A percentile compares a stretch with the other conserved stretches of the same genome.
Evolutionary conservation across 2,888 invertebrate genomes (phyloP).

Genomic region (Caradrina clavipalpis): DNA sequence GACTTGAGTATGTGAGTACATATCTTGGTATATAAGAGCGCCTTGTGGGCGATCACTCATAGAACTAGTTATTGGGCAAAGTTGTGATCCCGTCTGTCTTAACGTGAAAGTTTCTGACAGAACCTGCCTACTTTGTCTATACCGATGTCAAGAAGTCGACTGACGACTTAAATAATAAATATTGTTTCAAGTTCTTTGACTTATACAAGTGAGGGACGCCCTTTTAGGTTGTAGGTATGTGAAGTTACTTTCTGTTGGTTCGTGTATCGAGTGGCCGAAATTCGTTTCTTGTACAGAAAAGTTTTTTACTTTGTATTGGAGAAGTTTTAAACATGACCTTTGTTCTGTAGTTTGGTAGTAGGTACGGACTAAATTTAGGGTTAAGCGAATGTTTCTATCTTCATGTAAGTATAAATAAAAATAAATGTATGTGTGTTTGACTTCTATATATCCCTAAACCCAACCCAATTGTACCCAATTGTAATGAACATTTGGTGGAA

Average conservation of each 20-base stretch:
- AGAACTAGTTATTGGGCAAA: slow-evolving; percentile 42
- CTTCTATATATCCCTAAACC: too few species aligned
- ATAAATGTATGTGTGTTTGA: too few species aligned
- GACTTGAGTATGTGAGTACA: slow-evolving; percentile 40
- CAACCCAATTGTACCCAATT: too few species aligned
- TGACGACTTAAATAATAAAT: slow-evolving; percentile 53
- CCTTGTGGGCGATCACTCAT: slow-evolving; percentile 46
- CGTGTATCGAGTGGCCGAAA: slow-evolving; percentile 2
- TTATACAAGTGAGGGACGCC: slow-evolving; percentile 1
- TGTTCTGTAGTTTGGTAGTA: not conserved
- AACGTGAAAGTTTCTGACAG: slow-evolving; percentile 39
- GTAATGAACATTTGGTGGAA: too few species aligned
- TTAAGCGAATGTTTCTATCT: too few species aligned
- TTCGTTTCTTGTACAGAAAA: not conserved
- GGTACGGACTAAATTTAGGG: not conserved
- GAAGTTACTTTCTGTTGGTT: slow-evolving; percentile 24
- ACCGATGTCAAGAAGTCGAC: slow-evolving; percentile 32
- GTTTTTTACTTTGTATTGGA: not conserved
- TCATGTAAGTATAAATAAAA: too few species aligned
- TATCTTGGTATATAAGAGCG: slow-evolving; percentile 36
- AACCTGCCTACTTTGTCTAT: slow-evolving; percentile 35
- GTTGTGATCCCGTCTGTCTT: slow-evolving; percentile 50
- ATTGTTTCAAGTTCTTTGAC: slow-evolving; percentile 27
- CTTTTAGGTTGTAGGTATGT: slow-evolving; percentile 18
- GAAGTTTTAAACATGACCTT: slow-evolving; percentile 13